Evolutionary conservation across 2,113 vertebrate genomes (phyloP), one percentile per base, ranked within the genome.

Genomic region (Chinchilla lanigera): DNA sequence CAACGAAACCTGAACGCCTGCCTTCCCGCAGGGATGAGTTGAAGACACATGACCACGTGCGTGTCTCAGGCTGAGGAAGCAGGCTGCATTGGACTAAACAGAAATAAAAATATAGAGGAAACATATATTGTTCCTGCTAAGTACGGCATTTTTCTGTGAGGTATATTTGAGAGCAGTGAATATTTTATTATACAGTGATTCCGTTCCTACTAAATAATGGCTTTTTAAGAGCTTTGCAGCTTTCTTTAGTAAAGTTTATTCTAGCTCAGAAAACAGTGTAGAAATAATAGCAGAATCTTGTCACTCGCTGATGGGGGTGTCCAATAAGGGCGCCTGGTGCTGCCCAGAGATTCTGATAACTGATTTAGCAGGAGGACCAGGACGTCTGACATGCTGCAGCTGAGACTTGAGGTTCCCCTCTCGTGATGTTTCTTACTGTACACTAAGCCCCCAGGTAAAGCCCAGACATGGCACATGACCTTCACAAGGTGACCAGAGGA

Each of bases 121-220:
- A 86, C 89, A 89, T 47, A 19, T 58, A 38, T 24, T 88, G 7
- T 73, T 97, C 93, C 89, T 94, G 69, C 44, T 71, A 95, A 94
- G 75, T 41, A 58, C 13, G 38, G 47, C 52, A 69, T 63, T 96
- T 97, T 96, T 78, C 86, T 96, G 60, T 14, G 35, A 73, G 33
- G 28, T 86, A 20, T 33, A 61, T 82, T 90, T 96, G 63, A 85
- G 61, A 86, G 71, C 4, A 87, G 81, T 87, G 92, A 94, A 95
- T 96, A 95, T 94, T 97, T 97, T 93, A 94, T 97, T 84, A 84
- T 30, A 47, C 26, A 69, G 73, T 33, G 88, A 41, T 97, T 94
- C 10, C 35, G 94, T 96, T 63, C 90, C 86, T 85, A 78, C 67
- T 65, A 89, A 86, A 91, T 87, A 90, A 69, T 17, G 28, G 86